Evolutionary conservation across 2,113 vertebrate species (phyloP).

Genomic region (Plestiodon gilberti): DNA sequence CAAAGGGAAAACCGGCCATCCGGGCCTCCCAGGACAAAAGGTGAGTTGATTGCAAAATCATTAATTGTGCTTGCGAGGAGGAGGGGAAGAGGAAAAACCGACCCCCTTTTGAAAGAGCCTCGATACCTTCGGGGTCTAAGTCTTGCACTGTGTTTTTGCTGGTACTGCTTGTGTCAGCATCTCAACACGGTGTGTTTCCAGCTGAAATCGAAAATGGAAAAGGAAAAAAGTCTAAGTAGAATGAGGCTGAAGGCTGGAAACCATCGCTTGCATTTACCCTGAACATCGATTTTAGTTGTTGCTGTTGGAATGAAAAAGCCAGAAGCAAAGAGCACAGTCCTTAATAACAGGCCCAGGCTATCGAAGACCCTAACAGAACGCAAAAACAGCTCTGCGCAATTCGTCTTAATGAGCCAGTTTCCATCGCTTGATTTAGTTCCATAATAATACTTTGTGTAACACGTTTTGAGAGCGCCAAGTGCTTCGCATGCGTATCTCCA

Average conservation of each 20-base stretch:
- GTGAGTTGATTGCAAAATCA: slow-evolving; percentile 54
- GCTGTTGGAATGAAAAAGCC: background rate
- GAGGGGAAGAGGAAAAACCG: too few relatives aligned
- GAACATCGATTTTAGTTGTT: background rate
- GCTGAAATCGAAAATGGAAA: background rate
- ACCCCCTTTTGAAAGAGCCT: background rate
- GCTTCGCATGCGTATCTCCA: too few relatives aligned
- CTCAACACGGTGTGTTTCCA: background rate
- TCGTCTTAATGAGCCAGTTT: background rate
- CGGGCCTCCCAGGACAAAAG: slow-evolving; percentile 81
- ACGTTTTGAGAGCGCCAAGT: too few relatives aligned
- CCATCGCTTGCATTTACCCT: background rate
- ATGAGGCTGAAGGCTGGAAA: background rate
- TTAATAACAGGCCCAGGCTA: background rate
- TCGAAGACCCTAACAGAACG: too few relatives aligned
- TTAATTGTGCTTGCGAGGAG: background rate
- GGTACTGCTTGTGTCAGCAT: background rate
- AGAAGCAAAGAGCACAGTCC: background rate
- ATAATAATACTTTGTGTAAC: too few relatives aligned
- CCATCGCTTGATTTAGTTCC: too few relatives aligned
- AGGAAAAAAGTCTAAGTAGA: background rate
- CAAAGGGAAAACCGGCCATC: slow-evolving; percentile 85
- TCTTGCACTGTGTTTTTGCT: background rate
- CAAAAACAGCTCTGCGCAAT: background rate
- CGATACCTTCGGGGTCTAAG: background rate